Percentiles rank a stretch among this genome's conserved stretches.
These are phyloP conservation scores for Cephus spinipes DNA, from an alignment of 2,888 invertebrate species.

Conservation along the genomic window DNA sequence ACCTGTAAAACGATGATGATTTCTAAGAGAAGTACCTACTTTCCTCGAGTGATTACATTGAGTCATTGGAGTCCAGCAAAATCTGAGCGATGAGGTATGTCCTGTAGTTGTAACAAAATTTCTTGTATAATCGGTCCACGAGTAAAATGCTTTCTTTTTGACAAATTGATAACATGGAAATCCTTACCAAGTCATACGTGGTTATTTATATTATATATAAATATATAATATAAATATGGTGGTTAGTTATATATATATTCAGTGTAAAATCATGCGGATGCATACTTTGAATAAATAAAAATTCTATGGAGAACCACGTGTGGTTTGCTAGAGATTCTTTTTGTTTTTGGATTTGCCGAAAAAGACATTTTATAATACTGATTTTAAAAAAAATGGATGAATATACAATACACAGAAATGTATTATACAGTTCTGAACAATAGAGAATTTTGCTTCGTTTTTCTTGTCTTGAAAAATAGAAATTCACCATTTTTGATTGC, in stretches of 20 bases:
- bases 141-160: neutral
- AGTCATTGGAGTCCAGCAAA: neutral
- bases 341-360: neutral
- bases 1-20: neutral
- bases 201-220: neutral
- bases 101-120: neutral
- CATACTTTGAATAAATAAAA: neutral
- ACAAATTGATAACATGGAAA: neutral
- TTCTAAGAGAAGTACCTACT: neutral
- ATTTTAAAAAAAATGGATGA: neutral
- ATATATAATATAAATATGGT: neutral
- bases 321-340: neutral
- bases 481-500: neutral
- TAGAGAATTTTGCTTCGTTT: neutral
- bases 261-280: neutral
- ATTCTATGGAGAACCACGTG: neutral
- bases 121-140: neutral
- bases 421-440: neutral
- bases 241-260: neutral
- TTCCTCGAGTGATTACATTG: neutral
- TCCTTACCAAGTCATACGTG: neutral
- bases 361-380: neutral
- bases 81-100: neutral
- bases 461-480: neutral
- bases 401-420: neutral